phyloP scores from a whole-genome alignment of 2,113 vertebrate genomes.

The Aegotheles bennettii region DNA sequence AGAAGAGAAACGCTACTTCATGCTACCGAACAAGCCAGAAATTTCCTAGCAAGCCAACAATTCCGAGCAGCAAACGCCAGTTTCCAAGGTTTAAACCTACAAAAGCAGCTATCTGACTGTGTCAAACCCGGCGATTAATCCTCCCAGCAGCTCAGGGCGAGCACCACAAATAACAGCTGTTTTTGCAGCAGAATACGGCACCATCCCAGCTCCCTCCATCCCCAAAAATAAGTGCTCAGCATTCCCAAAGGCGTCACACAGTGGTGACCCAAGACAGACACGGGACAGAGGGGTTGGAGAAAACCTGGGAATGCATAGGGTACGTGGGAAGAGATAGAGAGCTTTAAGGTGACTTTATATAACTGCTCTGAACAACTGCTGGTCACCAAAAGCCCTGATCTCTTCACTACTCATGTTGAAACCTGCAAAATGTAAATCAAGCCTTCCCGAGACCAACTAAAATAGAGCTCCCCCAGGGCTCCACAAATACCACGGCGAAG shows the following conservation, averaged over 20 bases:
- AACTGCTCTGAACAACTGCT: slow-evolving; percentile 61
- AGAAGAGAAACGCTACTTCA: neutral
- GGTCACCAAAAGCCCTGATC: slow-evolving; percentile 50
- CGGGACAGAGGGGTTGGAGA: neutral
- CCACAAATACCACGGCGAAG: slow-evolving; percentile 70
- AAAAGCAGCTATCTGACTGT: neutral
- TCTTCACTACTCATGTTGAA: slow-evolving; percentile 60
- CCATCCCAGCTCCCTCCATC: neutral
- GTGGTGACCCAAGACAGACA: neutral
- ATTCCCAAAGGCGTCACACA: neutral
- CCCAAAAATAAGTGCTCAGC: slow-evolving; percentile 23
- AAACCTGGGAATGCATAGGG: slow-evolving; percentile 21
- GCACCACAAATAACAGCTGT: slow-evolving; percentile 47
- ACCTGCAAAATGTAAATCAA: slow-evolving; percentile 76
- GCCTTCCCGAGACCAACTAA: slow-evolving; percentile 67
- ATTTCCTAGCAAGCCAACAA: neutral
- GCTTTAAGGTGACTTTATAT: slow-evolving; percentile 58
- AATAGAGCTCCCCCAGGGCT: slow-evolving; percentile 73
- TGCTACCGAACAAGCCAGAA: neutral
- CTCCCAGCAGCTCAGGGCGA: neutral
- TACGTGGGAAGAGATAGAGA: neutral
- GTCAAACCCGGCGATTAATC: neutral
- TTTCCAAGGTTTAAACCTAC: neutral
- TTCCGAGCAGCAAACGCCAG: neutral
- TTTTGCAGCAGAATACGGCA: slow-evolving; percentile 25